Evolutionary conservation across 2,888 invertebrate species (phyloP), one percentile per base, ranked within the genome.

Genomic region (Gasteruption jaculator): DNA sequence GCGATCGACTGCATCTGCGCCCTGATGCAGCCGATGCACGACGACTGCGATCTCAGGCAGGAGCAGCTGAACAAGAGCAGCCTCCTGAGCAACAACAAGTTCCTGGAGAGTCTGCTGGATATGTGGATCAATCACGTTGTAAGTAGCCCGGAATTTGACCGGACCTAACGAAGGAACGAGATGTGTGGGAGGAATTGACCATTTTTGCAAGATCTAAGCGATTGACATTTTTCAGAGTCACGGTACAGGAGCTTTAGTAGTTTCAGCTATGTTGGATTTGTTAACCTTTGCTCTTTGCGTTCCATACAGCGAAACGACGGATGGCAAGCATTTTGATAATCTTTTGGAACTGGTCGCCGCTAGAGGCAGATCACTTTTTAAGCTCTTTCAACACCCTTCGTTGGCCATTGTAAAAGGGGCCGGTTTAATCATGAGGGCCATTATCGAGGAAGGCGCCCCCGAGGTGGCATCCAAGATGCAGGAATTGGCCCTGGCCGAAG

Each of bases 281-380:
- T 76, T 99, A 49, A 99, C 97, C 25, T 99, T 96, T 74, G 88
- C 95, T 3, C 78, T 99, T 27, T 99, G 99, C 74, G 93, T 96
- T 49, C 99, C 99, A 4, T 99, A 97, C 74, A 93, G 94, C 64
- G 99, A 99, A 74, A 99, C 99, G 4, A 99, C 99, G 0, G 94
- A 96, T 64, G 93, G 94, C 36, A 90, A 90, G 64, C 91, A 92
- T 67, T 95, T 95, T 71, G 97, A 99, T 71, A 83, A 83, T 55
- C 76, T 97, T 38, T 73, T 97, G 16, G 91, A 93, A 72, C 84
- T 97, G 82, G 95, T 97, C 2, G 93, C 99, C 4, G 82, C 85
- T 38, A 81, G 90, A 52, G 97, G 97, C 5, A 80, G 95, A 41
- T 84, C 86, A 45, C 75, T 99, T 14, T 99, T 95, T 69, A 86